Percentiles rank a stretch among this genome's conserved stretches.
Conservation (phyloP, 2,113 vertebrate genomes). For the Pithys albifrons region DNA sequence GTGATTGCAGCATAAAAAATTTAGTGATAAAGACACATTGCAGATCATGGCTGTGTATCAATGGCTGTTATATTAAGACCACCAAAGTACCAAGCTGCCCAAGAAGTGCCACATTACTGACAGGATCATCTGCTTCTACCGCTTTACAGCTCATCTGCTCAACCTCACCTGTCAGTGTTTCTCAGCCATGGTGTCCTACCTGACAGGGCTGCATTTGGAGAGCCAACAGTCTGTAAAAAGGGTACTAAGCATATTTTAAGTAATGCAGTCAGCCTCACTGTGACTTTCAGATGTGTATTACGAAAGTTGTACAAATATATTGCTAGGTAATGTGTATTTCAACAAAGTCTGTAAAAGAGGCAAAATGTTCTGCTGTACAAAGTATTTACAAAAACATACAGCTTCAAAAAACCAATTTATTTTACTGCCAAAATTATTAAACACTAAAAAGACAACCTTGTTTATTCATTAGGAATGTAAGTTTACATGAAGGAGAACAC, state of each 20-base stretch:
- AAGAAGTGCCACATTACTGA: neutral
- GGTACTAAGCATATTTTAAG: neutral
- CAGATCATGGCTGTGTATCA: neutral
- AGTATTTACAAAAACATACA: slow-evolving; percentile 48
- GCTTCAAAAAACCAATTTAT: slow-evolving; percentile 65
- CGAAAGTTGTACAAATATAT: neutral
- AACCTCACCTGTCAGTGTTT: accelerated
- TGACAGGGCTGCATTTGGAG: neutral
- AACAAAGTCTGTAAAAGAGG: neutral
- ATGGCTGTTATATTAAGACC: neutral
- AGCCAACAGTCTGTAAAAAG: neutral
- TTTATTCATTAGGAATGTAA: slow-evolving; percentile 70
- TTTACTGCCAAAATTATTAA: slow-evolving; percentile 50
- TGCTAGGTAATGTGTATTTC: slow-evolving; percentile 16
- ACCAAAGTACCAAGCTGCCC: neutral
- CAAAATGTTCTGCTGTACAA: neutral
- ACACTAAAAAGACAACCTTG: slow-evolving; percentile 48
- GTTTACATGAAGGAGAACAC: slow-evolving; percentile 31
- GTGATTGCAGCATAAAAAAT: neutral
- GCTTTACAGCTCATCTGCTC: neutral
- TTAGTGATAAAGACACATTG: neutral
- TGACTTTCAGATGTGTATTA: neutral
- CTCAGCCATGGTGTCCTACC: neutral
- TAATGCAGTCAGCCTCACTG: neutral
- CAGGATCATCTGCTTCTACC: neutral